phyloP scores from a whole-genome alignment of 2,888 invertebrate genomes.

The Mechanitis messenoides region DNA sequence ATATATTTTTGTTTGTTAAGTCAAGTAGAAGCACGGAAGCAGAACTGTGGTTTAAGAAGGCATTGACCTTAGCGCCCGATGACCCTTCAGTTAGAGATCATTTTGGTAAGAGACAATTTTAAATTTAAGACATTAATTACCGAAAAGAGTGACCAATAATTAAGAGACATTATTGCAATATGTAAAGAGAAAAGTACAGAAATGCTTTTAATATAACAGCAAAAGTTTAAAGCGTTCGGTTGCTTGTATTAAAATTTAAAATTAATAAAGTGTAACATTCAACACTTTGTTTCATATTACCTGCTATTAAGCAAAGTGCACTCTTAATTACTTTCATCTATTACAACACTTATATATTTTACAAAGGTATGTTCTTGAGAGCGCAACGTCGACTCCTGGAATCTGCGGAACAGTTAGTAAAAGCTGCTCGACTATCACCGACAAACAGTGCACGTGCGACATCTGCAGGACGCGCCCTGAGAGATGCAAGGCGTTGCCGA shows the following conservation, averaged over 20 bases:
- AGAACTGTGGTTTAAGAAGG: conserved; percentile 92
- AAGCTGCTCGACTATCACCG: conserved; percentile 86
- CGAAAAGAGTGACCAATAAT: conserved; percentile 2
- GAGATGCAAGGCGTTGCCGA: conserved; percentile 86
- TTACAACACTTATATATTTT: not conserved
- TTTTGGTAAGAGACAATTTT: conserved; percentile 78
- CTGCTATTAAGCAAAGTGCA: no score
- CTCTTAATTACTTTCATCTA: no score
- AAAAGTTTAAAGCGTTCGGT: no score
- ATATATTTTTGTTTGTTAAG: conserved; percentile 55
- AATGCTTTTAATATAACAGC: not conserved
- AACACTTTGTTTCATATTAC: no score
- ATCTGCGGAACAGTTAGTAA: conserved; percentile 87
- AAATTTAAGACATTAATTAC: conserved; percentile 5
- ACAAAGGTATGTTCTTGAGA: conserved; percentile 90
- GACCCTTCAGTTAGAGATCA: conserved; percentile 92
- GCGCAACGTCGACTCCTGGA: conserved; percentile 87
- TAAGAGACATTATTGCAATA: conserved; percentile 1
- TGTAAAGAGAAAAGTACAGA: conserved; percentile 5
- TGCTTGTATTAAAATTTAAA: no score
- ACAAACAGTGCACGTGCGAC: conserved; percentile 89
- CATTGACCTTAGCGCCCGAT: conserved; percentile 86
- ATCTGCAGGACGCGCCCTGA: conserved; percentile 90
- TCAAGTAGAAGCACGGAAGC: conserved; percentile 89
- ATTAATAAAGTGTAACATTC: no score